Evolutionary conservation across 1,140 invertebrate species (phyloP).

Genomic region (Adelges cooleyi): DNA sequence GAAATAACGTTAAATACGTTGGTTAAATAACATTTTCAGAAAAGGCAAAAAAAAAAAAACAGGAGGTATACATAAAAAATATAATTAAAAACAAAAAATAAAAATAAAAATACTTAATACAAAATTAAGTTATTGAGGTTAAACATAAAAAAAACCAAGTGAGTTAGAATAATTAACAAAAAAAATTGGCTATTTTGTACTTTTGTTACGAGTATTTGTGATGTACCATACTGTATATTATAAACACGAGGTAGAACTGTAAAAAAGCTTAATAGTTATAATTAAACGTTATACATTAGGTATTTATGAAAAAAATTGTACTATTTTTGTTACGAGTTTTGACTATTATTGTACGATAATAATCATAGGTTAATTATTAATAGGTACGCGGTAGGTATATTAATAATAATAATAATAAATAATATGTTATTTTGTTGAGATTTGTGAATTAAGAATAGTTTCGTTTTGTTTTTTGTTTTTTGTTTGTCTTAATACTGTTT

Average conservation of each 20-base stretch:
- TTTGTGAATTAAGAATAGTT: conserved; percentile 5
- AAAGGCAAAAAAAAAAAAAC: too few species aligned
- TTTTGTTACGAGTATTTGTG: conserved; percentile 28
- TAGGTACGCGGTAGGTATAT: conserved; percentile 17
- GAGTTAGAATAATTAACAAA: conserved; percentile 24
- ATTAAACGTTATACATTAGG: neutral
- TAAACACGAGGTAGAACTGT: conserved; percentile 28
- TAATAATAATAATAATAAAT: too few species aligned
- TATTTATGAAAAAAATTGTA: conserved; percentile 28
- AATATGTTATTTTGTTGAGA: neutral
- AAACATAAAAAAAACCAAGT: conserved; percentile 15
- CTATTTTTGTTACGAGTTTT: conserved; percentile 25
- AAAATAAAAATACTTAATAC: conserved; percentile 14
- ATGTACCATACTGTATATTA: conserved; percentile 25
- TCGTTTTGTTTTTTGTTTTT: too few species aligned
- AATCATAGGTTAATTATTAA: conserved; percentile 5
- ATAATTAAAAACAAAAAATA: too few species aligned
- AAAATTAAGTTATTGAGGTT: conserved; percentile 16
- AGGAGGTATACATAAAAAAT: too few species aligned
- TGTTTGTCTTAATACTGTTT: conserved; percentile 25
- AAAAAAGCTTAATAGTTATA: conserved; percentile 26
- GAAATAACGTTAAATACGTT: too few species aligned
- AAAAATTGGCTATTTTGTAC: conserved; percentile 29
- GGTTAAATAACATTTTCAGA: too few species aligned
- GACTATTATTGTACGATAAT: conserved; percentile 9